These are phyloP conservation scores for Coccyzus lansbergi DNA, from an alignment of 2,797 vertebrate genomes.

Conservation along the genomic window DNA sequence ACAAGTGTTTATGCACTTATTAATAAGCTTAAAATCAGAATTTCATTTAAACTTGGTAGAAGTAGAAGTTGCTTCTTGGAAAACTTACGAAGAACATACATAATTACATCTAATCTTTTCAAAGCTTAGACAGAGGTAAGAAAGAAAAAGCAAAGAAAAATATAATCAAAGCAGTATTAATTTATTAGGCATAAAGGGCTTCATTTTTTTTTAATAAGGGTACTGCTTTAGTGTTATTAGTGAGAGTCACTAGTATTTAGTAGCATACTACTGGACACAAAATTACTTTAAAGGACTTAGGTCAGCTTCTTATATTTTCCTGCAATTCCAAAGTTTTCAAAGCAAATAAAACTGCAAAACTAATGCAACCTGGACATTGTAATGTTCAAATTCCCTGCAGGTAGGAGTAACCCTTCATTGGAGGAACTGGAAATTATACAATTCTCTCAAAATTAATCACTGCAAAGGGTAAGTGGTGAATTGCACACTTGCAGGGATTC, in stretches of 20 bases:
- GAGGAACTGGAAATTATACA: background rate
- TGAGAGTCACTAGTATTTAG: background rate
- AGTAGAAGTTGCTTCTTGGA: background rate
- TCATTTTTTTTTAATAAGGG: background rate
- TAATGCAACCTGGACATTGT: background rate
- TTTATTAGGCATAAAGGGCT: background rate
- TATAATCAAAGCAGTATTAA: background rate
- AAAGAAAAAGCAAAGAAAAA: background rate
- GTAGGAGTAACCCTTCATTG: background rate
- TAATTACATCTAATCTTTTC: background rate
- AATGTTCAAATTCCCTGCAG: background rate
- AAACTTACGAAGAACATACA: background rate
- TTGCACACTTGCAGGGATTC: background rate
- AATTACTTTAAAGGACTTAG: background rate
- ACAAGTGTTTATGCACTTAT: background rate
- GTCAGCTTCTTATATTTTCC: background rate
- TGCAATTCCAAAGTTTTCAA: background rate
- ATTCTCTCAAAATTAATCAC: background rate
- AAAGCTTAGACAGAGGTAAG: background rate
- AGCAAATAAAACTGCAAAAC: background rate
- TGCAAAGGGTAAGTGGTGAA: background rate
- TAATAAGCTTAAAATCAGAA: background rate
- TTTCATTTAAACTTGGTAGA: background rate
- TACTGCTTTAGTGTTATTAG: background rate
- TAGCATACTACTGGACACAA: background rate